A percentile compares a stretch with the other conserved stretches of the same genome.
Conservation (phyloP, 2,113 vertebrate species). For the Hepsetus odoe region DNA sequence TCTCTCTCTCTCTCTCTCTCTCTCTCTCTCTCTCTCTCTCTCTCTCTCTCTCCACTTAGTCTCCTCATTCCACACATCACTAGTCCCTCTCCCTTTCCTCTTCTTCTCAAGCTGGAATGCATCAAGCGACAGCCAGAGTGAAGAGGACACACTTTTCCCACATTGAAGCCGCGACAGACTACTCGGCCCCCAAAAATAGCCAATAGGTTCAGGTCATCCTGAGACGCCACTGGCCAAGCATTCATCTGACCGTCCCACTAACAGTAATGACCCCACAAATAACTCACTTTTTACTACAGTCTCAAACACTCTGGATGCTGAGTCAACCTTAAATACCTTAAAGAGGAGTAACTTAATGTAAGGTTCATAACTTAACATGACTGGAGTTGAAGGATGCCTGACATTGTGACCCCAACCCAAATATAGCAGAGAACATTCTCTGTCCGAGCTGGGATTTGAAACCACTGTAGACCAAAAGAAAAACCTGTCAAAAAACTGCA, state of each 20-base stretch:
- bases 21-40: not conserved
- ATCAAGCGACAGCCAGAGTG: slow-evolving; percentile 87
- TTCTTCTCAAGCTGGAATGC: slow-evolving; percentile 85
- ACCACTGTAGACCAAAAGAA: not conserved
- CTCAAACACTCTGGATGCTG: not conserved
- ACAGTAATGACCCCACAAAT: slow-evolving; percentile 39
- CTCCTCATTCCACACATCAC: slow-evolving; percentile 37
- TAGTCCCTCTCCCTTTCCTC: slow-evolving; percentile 1
- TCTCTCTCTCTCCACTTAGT: not conserved
- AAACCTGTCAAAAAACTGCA: too few relatives aligned
- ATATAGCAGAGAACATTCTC: not conserved
- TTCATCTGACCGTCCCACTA: slow-evolving; percentile 30
- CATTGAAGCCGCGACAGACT: slow-evolving; percentile 86
- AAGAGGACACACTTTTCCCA: slow-evolving; percentile 96
- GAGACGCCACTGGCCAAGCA: slow-evolving; percentile 39
- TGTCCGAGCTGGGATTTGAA: not conserved
- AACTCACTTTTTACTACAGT: not conserved
- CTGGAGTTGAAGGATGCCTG: not conserved
- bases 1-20: slow-evolving; percentile 21
- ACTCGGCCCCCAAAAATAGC: slow-evolving; percentile 85
- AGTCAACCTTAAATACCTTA: too few relatives aligned
- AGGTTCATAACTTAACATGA: too few relatives aligned
- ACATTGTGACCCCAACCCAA: not conserved
- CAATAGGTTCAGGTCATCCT: slow-evolving; percentile 13
- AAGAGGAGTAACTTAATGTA: too few relatives aligned